Percentiles rank a stretch among this genome's conserved stretches.
Conservation (phyloP, 2,113 vertebrate species). For the Sceloporus undulatus region DNA sequence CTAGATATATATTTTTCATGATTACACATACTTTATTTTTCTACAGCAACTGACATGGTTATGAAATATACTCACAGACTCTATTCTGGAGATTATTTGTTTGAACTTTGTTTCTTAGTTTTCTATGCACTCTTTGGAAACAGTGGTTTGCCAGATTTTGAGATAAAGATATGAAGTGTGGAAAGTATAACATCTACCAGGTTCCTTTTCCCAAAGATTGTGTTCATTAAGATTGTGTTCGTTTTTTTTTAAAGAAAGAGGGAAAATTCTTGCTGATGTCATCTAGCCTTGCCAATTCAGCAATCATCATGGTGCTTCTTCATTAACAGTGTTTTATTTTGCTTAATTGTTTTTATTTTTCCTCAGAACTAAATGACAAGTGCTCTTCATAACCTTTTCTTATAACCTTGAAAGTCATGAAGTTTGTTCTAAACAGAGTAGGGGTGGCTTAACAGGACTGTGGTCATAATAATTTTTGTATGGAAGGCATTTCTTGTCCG, state of each 20-base stretch:
- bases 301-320: background rate
- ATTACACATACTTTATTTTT: background rate
- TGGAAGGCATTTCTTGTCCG: background rate
- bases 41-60: background rate
- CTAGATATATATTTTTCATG: constrained; percentile 13
- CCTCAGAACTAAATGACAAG: background rate
- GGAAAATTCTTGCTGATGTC: background rate
- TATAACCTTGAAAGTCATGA: background rate
- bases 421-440: background rate
- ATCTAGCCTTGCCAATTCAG: background rate
- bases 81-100: background rate
- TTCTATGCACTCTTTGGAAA: background rate
- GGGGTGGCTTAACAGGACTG: background rate
- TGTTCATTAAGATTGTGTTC: background rate
- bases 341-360: background rate
- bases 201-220: background rate
- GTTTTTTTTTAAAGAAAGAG: too few relatives aligned
- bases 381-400: background rate
- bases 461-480: background rate
- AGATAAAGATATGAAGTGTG: background rate
- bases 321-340: background rate
- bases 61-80: background rate
- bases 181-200: background rate
- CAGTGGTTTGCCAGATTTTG: background rate
- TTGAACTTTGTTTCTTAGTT: background rate